Percentiles rank a stretch among this genome's conserved stretches.
Conservation (phyloP, 2,113 vertebrate species). For the Willisornis vidua region DNA sequence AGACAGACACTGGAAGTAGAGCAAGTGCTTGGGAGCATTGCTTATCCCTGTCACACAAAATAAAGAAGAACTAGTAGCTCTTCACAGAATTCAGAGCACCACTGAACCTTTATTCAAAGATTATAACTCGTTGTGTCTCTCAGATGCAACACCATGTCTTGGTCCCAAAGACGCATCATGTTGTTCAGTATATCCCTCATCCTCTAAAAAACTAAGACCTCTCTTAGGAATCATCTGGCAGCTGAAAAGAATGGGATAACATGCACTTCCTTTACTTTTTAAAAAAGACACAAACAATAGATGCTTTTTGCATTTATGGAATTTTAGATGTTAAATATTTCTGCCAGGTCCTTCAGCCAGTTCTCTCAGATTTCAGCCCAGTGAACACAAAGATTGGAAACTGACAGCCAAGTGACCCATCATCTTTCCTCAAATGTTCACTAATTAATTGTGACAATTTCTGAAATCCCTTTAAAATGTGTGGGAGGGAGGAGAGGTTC, state of each 20-base stretch:
- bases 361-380: not conserved
- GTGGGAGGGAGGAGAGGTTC: not conserved
- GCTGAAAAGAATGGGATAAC: not conserved
- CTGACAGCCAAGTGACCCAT: not conserved
- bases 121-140: not conserved
- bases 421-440: not conserved
- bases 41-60: not conserved
- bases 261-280: not conserved
- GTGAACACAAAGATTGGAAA: not conserved
- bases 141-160: not conserved
- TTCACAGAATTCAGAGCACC: not conserved
- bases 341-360: not conserved
- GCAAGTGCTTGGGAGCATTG: not conserved
- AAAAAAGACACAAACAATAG: not conserved
- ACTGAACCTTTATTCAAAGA: not conserved
- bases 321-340: not conserved
- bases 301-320: not conserved
- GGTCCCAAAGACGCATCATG: not conserved
- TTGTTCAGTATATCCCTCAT: not conserved
- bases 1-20: not conserved
- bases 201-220: not conserved
- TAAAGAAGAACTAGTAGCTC: not conserved
- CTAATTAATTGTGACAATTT: not conserved
- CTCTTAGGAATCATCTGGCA: not conserved
- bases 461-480: not conserved